A percentile compares a stretch with the other conserved stretches of the same genome.
These are phyloP conservation scores for Cantharis rustica DNA, from an alignment of 2,888 invertebrate genomes.

Conservation along the genomic window DNA sequence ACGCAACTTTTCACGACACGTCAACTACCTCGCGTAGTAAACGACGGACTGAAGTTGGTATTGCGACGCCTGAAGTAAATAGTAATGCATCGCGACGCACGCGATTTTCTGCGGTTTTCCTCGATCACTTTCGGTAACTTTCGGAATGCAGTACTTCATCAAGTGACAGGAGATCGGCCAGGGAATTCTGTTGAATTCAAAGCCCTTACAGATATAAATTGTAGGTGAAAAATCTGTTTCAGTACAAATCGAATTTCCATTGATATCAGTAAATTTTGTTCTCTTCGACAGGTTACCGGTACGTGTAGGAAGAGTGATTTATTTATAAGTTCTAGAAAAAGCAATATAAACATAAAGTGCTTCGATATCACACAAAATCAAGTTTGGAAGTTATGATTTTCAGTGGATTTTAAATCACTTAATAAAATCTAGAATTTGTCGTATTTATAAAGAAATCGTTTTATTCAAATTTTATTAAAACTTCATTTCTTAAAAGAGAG, in stretches of 20 bases:
- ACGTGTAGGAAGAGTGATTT: conserved; percentile 28
- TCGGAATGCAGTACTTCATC: conserved; percentile 43
- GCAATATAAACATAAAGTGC: conserved; percentile 25
- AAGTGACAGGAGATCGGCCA: conserved; percentile 45
- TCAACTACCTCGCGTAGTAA: conserved; percentile 37
- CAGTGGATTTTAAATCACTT: not conserved
- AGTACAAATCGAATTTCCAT: conserved; percentile 51
- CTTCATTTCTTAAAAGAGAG: not conserved
- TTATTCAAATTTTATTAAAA: not conserved
- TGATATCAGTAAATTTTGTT: conserved; percentile 51
- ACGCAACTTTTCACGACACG: not conserved
- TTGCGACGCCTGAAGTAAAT: conserved; percentile 53
- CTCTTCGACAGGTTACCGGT: conserved; percentile 33
- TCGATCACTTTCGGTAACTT: conserved; percentile 32
- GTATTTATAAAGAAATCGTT: not conserved
- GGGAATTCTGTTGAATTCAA: conserved; percentile 47
- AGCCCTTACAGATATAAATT: conserved; percentile 45
- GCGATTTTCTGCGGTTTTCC: conserved; percentile 35
- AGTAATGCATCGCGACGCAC: conserved; percentile 52
- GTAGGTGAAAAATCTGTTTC: conserved; percentile 51
- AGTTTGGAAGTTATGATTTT: conserved; percentile 8
- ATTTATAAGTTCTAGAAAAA: conserved; percentile 32
- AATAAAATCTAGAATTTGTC: not conserved
- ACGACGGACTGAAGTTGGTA: conserved; percentile 51
- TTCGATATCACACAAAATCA: not conserved